A percentile compares a stretch with the other conserved stretches of the same genome.
Evolutionary conservation across 2,113 vertebrate genomes (phyloP).

Genomic region (Eurystomus gularis): DNA sequence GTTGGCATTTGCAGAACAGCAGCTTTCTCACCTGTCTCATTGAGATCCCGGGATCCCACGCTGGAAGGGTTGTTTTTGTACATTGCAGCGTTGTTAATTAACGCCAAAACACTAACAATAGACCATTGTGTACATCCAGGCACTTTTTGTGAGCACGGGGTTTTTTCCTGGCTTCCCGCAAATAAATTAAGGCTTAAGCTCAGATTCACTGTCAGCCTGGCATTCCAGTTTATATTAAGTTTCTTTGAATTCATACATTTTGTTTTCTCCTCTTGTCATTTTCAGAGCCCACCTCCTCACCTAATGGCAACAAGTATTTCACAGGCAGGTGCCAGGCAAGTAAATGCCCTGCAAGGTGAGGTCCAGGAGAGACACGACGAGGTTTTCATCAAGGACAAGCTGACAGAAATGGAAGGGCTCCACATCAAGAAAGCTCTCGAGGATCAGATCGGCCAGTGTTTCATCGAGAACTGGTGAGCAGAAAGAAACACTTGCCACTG

Average conservation of each 20-base stretch:
- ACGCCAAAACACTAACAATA: conserved; percentile 44
- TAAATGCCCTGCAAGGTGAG: conserved; percentile 11
- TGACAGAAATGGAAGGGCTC: conserved; percentile 66
- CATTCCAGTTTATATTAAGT: neutral
- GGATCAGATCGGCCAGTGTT: conserved; percentile 85
- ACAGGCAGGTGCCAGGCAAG: neutral
- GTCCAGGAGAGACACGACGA: conserved; percentile 62
- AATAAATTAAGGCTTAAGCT: conserved; percentile 22
- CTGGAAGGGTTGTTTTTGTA: conserved; percentile 41
- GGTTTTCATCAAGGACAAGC: conserved; percentile 65
- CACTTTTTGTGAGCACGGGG: neutral
- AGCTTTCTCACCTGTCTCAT: conserved; percentile 63
- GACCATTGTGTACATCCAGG: conserved; percentile 44
- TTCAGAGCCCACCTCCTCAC: conserved; percentile 73
- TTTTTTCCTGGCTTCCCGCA: neutral
- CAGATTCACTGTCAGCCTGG: neutral
- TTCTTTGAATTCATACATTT: neutral
- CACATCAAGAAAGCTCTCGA: conserved; percentile 78
- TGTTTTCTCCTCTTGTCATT: neutral
- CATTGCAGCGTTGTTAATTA: conserved; percentile 25
- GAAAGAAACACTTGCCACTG: neutral
- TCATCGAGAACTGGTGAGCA: conserved; percentile 83
- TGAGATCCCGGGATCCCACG: conserved; percentile 6
- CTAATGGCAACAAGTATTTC: conserved; percentile 28
- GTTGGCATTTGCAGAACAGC: conserved; percentile 50